These are phyloP conservation scores for Pseudopodoces humilis DNA, from an alignment of 2,113 vertebrate genomes.

Conservation along the genomic window DNA sequence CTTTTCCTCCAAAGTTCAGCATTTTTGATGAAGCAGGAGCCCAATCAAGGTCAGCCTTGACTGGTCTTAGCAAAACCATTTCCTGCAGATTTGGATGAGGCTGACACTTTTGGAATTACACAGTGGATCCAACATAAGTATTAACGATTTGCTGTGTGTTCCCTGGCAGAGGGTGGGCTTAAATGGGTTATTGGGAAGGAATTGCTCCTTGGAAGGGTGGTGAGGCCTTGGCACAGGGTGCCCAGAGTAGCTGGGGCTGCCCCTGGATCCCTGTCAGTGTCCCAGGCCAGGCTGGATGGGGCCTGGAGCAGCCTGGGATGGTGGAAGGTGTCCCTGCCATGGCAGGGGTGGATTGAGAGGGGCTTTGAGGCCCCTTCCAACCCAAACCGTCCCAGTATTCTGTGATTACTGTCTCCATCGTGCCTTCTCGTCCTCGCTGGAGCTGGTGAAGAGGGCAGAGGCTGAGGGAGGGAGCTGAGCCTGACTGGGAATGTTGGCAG, in stretches of 20 bases:
- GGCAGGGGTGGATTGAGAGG: not conserved
- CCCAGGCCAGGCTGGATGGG: accelerated
- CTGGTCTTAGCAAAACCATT: not conserved
- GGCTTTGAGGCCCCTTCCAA: not conserved
- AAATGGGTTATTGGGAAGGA: not conserved
- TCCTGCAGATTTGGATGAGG: not conserved
- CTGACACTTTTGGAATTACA: not conserved
- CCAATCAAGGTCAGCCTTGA: not conserved
- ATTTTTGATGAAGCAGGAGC: not conserved
- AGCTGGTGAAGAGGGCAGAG: not conserved
- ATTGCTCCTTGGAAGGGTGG: not conserved
- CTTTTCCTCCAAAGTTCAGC: not conserved
- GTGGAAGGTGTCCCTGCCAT: not conserved
- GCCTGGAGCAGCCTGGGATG: not conserved
- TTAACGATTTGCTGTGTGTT: accelerated
- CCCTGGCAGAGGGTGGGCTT: not conserved
- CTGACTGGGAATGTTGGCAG: accelerated
- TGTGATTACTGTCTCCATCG: no score
- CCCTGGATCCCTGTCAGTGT: not conserved
- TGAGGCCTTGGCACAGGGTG: not conserved
- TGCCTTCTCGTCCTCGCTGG: accelerated
- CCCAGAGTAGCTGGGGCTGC: not conserved
- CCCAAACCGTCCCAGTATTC: not conserved
- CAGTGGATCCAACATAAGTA: accelerated
- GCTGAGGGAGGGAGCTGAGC: not conserved